Evolutionary conservation across 30 jellyfish, hydroid and myxozoan species (phyloP).

Genomic region (Mastigias papua): DNA sequence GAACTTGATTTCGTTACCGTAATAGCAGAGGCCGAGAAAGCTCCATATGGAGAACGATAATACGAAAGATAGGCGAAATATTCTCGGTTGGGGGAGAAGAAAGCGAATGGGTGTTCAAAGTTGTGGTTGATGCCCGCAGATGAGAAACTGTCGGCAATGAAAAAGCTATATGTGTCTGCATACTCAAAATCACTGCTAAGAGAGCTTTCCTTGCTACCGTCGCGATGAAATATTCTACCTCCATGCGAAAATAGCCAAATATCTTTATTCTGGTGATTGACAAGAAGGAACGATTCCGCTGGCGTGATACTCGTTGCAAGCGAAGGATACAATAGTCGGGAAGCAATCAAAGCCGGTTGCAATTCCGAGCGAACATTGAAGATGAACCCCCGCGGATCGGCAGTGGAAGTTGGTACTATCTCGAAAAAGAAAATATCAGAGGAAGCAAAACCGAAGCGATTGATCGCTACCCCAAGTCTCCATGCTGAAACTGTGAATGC

Average conservation of each 20-base stretch:
- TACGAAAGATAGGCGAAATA: conserved; percentile 92
- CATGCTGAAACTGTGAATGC: conserved; percentile 98
- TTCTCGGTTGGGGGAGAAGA: conserved; percentile 93
- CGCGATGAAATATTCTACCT: conserved; percentile 96
- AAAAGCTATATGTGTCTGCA: conserved; percentile 94
- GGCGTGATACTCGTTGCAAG: conserved; percentile 99
- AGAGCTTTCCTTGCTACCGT: conserved; percentile 93
- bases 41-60: conserved; percentile 98
- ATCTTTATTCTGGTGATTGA: conserved; percentile 92
- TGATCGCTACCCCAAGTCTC: conserved; percentile 97
- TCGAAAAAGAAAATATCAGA: conserved; percentile 94
- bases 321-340: conserved; percentile 96
- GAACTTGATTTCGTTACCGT: conserved; percentile 90
- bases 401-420: conserved; percentile 92
- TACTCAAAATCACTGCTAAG: conserved; percentile 96
- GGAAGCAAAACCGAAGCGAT: conserved; percentile 95
- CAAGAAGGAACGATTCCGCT: conserved; percentile 97
- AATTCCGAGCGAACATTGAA: conserved; percentile 96
- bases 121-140: conserved; percentile 95
- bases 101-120: conserved; percentile 99
- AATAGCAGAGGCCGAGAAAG: conserved; percentile 98
- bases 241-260: conserved; percentile 98
- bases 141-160: conserved; percentile 97
- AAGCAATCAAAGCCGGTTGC: conserved; percentile 99
- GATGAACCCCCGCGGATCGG: conserved; percentile 97